These are phyloP conservation scores for Callionymus lyra DNA, from an alignment of 2,113 vertebrate species.

Conservation along the genomic window DNA sequence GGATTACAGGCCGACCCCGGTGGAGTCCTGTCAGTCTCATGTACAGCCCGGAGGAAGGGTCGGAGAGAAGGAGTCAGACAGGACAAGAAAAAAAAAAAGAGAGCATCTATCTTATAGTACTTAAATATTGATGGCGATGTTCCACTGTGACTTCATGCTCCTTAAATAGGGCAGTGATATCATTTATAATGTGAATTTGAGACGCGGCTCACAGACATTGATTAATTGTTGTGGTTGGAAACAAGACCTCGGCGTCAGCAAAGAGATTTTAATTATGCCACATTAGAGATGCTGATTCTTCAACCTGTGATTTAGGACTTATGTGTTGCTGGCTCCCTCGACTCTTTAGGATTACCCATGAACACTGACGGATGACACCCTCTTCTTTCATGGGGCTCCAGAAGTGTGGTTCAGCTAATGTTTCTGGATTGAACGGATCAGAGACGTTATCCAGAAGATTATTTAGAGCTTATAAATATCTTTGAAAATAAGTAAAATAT, in stretches of 20 bases:
- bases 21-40: constrained; percentile 33
- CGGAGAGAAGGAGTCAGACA: not conserved
- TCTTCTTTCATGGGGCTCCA: too few relatives aligned
- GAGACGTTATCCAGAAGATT: too few relatives aligned
- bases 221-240: constrained; percentile 58
- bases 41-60: not conserved
- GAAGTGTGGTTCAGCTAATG: too few relatives aligned
- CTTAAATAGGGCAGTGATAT: constrained; percentile 56
- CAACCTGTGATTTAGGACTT: too few relatives aligned
- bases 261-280: constrained; percentile 38
- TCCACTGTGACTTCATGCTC: constrained; percentile 50
- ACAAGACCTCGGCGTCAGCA: constrained; percentile 40
- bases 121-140: constrained; percentile 59
- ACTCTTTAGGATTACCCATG: too few relatives aligned
- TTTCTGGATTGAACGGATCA: too few relatives aligned
- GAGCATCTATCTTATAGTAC: constrained; percentile 28
- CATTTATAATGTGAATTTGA: constrained; percentile 59
- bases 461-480: too few relatives aligned
- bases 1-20: constrained; percentile 42
- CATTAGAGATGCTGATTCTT: too few relatives aligned
- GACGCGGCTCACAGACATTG: constrained; percentile 48
- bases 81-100: constrained; percentile 2
- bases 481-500: too few relatives aligned
- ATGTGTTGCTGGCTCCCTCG: too few relatives aligned
- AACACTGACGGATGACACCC: too few relatives aligned